These are phyloP conservation scores for Drosophila infuscata DNA, from an alignment of 2,888 invertebrate genomes.

Conservation along the genomic window DNA sequence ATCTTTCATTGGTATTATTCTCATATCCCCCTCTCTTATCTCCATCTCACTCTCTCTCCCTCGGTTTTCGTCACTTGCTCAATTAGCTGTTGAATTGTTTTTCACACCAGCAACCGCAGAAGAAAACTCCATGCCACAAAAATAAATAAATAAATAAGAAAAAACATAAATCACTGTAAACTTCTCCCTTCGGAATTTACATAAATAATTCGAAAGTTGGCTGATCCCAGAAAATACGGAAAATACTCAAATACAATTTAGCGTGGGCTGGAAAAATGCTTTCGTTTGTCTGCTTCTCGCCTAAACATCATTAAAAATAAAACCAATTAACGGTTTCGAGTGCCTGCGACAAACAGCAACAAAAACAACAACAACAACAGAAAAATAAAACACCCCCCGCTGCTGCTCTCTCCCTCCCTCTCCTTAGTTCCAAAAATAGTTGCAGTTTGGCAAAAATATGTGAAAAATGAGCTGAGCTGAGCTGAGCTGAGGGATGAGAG, in stretches of 20 bases:
- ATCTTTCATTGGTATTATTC: no score
- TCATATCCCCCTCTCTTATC: background rate
- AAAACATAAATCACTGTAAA: conserved; percentile 64
- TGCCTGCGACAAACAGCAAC: conserved; percentile 36
- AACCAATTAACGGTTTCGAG: conserved; percentile 76
- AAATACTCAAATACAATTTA: conserved; percentile 3
- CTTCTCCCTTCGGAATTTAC: conserved; percentile 57
- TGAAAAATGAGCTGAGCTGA: conserved; percentile 44
- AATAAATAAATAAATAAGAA: background rate
- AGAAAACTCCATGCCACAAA: background rate
- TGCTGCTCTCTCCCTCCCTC: background rate
- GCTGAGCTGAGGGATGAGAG: conserved; percentile 29
- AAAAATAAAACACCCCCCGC: conserved; percentile 16
- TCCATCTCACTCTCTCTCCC: background rate
- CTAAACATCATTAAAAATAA: conserved; percentile 79
- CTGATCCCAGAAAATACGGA: conserved; percentile 4
- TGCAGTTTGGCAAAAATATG: conserved; percentile 70
- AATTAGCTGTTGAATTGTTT: conserved; percentile 69
- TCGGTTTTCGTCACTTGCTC: conserved; percentile 40
- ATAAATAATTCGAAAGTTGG: conserved; percentile 61
- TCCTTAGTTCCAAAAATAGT: conserved; percentile 66
- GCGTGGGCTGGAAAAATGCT: conserved; percentile 39
- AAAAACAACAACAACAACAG: conserved; percentile 36
- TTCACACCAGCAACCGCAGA: conserved; percentile 39
- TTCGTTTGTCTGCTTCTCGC: conserved; percentile 46